Evolutionary conservation across 2,113 vertebrate species (phyloP).

Genomic region (Colaptes auratus): DNA sequence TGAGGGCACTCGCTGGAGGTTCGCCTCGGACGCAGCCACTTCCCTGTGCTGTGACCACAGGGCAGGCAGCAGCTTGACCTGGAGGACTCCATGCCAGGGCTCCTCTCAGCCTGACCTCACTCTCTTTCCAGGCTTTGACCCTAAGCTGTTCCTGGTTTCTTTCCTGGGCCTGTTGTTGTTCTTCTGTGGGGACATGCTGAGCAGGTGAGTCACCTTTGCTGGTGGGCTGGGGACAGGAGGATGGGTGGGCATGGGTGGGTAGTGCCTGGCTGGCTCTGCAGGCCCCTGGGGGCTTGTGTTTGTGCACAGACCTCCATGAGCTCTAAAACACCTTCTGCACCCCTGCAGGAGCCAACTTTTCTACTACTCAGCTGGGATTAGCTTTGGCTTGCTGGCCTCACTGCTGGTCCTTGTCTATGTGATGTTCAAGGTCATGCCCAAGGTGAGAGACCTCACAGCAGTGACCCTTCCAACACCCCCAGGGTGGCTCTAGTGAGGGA

Average conservation of each 20-base stretch:
- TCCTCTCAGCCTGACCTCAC: not conserved
- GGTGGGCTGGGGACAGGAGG: rapidly evolving
- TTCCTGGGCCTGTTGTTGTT: slow-evolving; percentile 87
- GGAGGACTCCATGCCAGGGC: rapidly evolving
- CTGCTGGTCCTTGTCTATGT: slow-evolving; percentile 90
- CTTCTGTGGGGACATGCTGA: slow-evolving; percentile 87
- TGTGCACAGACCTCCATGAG: rapidly evolving
- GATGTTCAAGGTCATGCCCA: slow-evolving; percentile 87
- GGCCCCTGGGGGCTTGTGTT: too few species aligned
- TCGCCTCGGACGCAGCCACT: rapidly evolving
- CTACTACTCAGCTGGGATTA: slow-evolving; percentile 92
- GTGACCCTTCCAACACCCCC: not conserved
- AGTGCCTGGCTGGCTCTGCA: not conserved
- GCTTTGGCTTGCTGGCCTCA: slow-evolving; percentile 90
- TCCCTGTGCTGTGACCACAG: rapidly evolving
- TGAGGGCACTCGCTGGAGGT: rapidly evolving
- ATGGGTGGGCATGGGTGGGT: not conserved
- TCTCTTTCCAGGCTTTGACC: slow-evolving; percentile 86
- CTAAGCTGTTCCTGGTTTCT: slow-evolving; percentile 88
- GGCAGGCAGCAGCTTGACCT: not conserved
- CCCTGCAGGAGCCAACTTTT: slow-evolving; percentile 89
- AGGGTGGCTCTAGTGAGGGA: rapidly evolving
- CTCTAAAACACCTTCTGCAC: not conserved
- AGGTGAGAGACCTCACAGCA: slow-evolving; percentile 59
- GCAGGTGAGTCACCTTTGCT: slow-evolving; percentile 80